phyloP scores from a whole-genome alignment of 2,113 vertebrate genomes.

The Psittacula cyanocephala region DNA sequence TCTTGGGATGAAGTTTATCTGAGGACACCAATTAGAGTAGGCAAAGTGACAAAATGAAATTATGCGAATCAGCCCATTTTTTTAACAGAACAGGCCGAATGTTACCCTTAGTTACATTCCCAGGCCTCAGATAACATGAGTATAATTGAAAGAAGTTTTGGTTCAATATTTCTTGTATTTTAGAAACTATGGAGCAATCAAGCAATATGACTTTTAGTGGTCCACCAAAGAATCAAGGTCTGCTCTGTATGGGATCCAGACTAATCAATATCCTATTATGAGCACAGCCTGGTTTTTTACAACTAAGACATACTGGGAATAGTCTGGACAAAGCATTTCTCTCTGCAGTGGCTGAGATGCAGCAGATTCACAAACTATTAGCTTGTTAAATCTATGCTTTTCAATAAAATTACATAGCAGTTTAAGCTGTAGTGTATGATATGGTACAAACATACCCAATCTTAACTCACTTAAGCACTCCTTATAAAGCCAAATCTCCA shows the following conservation, averaged over 20 bases:
- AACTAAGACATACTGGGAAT: conserved; percentile 19
- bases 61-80: neutral
- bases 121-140: conserved; percentile 10
- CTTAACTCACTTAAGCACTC: neutral
- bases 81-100: conserved; percentile 38
- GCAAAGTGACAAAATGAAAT: neutral
- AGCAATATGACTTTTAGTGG: conserved; percentile 87
- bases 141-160: conserved; percentile 39
- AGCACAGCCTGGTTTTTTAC: conserved; percentile 18
- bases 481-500: neutral
- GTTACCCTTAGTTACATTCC: neutral
- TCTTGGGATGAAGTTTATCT: neutral
- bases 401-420: neutral
- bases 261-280: conserved; percentile 97
- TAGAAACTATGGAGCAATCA: conserved; percentile 78
- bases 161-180: conserved; percentile 73
- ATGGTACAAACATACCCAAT: neutral
- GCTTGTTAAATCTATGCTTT: neutral
- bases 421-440: neutral
- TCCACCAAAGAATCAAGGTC: conserved; percentile 83
- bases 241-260: conserved; percentile 80
- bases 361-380: conserved; percentile 13
- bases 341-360: neutral
- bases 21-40: neutral
- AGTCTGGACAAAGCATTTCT: neutral